A percentile compares a stretch with the other conserved stretches of the same genome.
These are phyloP conservation scores for Dryocosmus kuriphilus DNA, from an alignment of 2,888 invertebrate species.

Conservation along the genomic window DNA sequence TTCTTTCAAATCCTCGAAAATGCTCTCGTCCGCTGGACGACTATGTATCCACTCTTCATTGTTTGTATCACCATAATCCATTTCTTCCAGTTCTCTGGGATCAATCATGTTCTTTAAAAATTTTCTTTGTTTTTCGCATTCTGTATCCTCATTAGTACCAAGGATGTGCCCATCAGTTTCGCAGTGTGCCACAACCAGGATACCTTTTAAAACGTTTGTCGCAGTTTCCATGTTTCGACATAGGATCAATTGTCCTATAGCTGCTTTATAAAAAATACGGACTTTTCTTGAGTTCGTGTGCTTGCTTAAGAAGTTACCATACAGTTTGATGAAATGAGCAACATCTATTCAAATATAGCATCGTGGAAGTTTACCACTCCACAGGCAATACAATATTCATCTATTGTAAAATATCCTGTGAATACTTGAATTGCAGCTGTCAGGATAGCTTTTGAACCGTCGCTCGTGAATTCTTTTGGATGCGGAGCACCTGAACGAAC, in stretches of 20 bases:
- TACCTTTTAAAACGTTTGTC: slow-evolving; percentile 18
- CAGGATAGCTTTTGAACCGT: slow-evolving; percentile 51
- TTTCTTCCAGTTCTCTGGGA: slow-evolving; percentile 14
- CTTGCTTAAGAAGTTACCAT: slow-evolving; percentile 42
- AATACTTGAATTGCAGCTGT: slow-evolving; percentile 50
- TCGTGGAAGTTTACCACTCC: slow-evolving; percentile 24
- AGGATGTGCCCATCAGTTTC: slow-evolving; percentile 29
- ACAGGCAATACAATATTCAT: slow-evolving; percentile 48
- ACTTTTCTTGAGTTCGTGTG: slow-evolving; percentile 44
- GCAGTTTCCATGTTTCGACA: slow-evolving; percentile 18
- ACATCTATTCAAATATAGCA: slow-evolving; percentile 54
- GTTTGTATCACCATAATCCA: not conserved
- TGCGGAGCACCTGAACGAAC: slow-evolving; percentile 30
- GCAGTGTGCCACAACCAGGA: not conserved
- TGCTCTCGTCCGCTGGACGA: not conserved
- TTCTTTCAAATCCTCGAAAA: not conserved
- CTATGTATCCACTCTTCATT: not conserved
- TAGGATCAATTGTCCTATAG: slow-evolving; percentile 45
- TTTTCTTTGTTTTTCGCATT: not conserved
- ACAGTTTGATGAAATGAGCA: slow-evolving; percentile 52
- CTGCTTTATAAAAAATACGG: slow-evolving; percentile 47
- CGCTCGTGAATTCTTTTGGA: slow-evolving; percentile 53
- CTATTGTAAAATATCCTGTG: slow-evolving; percentile 49
- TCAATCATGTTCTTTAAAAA: slow-evolving; percentile 1
- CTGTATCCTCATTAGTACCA: not conserved